Evolutionary conservation across 1,140 invertebrate genomes (phyloP).

Genomic region (Platorchestia sp.): DNA sequence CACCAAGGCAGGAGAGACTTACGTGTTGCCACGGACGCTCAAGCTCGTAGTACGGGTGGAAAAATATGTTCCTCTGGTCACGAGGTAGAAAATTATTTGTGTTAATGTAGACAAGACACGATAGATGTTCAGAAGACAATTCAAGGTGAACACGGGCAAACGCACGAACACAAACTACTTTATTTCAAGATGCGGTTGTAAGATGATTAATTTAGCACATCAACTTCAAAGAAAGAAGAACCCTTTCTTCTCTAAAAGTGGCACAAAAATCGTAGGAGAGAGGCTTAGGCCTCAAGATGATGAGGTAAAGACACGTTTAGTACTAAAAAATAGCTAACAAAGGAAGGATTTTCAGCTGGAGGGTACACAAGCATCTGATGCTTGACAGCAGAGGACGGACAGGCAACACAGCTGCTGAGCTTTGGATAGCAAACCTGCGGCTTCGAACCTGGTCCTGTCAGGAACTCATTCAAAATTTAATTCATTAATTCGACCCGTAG

Average conservation of each 20-base stretch:
- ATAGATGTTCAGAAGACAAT: neutral
- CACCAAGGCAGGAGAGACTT: constrained; percentile 59
- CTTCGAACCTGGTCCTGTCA: no score
- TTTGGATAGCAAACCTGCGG: neutral
- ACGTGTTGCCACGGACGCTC: constrained; percentile 65
- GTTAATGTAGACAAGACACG: neutral
- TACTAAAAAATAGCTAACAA: neutral
- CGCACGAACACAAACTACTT: neutral
- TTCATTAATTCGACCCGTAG: neutral
- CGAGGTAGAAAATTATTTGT: constrained; percentile 14
- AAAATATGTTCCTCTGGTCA: constrained; percentile 67
- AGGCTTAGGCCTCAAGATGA: no score
- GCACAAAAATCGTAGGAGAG: no score
- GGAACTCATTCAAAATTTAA: no score
- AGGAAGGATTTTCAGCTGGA: neutral
- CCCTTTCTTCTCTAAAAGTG: neutral
- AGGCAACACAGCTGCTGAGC: neutral
- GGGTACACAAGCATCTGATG: neutral
- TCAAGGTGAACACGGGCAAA: neutral
- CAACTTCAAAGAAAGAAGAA: neutral
- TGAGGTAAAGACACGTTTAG: neutral
- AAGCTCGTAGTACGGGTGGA: constrained; percentile 67
- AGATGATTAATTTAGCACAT: neutral
- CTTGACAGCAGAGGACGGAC: neutral
- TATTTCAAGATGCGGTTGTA: neutral